phyloP scores from a whole-genome alignment of 2,113 vertebrate genomes.

The Siniperca knerii region DNA sequence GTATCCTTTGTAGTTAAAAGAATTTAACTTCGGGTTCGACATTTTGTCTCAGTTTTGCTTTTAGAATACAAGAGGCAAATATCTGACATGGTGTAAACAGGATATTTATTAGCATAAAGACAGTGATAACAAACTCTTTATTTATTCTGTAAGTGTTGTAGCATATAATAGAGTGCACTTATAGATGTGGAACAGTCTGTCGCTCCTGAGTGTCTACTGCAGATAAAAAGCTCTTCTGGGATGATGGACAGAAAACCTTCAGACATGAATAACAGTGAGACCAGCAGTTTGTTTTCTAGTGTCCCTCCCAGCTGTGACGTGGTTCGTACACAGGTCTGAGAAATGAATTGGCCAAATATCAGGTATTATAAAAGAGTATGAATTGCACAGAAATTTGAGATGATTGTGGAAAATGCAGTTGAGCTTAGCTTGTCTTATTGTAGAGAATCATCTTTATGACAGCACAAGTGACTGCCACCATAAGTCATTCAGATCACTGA shows the following conservation, averaged over 20 bases:
- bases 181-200: slow-evolving; percentile 73
- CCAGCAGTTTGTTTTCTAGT: slow-evolving; percentile 33
- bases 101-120: slow-evolving; percentile 75
- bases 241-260: slow-evolving; percentile 25
- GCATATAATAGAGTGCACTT: slow-evolving; percentile 58
- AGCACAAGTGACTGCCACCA: background rate
- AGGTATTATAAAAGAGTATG: slow-evolving; percentile 22
- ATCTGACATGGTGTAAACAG: slow-evolving; percentile 58
- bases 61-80: slow-evolving; percentile 27
- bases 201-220: slow-evolving; percentile 73
- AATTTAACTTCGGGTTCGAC: background rate
- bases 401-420: slow-evolving; percentile 16
- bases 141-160: slow-evolving; percentile 49
- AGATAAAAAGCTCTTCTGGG: slow-evolving; percentile 31
- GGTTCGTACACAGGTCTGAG: background rate
- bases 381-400: background rate
- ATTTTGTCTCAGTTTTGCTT: slow-evolving; percentile 5
- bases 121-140: slow-evolving; percentile 66
- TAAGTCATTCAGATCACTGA: background rate
- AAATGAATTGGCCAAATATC: background rate
- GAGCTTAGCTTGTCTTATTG: background rate
- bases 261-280: slow-evolving; percentile 32
- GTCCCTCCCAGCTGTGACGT: background rate
- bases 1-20: slow-evolving; percentile 53
- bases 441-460: background rate